A percentile compares a stretch with the other conserved stretches of the same genome.
These are phyloP conservation scores for Gambusia yucatana DNA, from an alignment of 2,797 vertebrate species.

Conservation along the genomic window DNA sequence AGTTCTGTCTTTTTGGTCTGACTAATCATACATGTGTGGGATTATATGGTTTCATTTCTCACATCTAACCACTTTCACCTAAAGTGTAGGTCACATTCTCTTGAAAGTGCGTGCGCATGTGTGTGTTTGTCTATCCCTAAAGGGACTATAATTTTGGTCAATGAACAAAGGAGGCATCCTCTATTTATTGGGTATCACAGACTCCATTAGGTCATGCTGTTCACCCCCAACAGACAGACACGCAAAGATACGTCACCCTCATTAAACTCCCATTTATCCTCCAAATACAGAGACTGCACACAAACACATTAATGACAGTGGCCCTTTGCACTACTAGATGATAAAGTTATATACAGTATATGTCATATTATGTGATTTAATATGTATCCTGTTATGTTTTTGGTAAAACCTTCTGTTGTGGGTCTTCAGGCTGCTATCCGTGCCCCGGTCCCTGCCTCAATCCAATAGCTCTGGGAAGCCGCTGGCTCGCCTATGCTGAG, in stretches of 20 bases:
- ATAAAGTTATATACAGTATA: background rate
- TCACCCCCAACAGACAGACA: conserved; percentile 56
- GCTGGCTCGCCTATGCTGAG: conserved; percentile 98
- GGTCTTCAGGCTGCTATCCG: conserved; percentile 92
- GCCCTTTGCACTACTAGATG: background rate
- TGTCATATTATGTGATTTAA: background rate
- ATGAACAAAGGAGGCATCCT: conserved; percentile 81
- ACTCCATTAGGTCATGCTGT: conserved; percentile 71
- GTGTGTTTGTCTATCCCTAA: conserved; percentile 57
- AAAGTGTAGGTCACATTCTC: background rate
- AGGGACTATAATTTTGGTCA: conserved; percentile 81
- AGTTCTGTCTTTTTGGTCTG: background rate
- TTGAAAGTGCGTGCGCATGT: background rate
- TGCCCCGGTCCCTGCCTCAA: conserved; percentile 97
- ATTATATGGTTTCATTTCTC: background rate
- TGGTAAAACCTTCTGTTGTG: conserved; percentile 24
- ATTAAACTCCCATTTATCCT: conserved; percentile 79
- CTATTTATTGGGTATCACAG: conserved; percentile 73
- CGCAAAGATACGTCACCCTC: conserved; percentile 56
- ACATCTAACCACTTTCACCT: background rate
- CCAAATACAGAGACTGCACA: conserved; percentile 48
- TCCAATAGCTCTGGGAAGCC: conserved; percentile 93
- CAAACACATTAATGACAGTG: conserved; percentile 63
- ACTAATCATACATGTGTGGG: background rate
- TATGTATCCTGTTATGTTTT: background rate